phyloP scores from a whole-genome alignment of 1,140 invertebrate genomes.

The Pteromalus puparum region DNA sequence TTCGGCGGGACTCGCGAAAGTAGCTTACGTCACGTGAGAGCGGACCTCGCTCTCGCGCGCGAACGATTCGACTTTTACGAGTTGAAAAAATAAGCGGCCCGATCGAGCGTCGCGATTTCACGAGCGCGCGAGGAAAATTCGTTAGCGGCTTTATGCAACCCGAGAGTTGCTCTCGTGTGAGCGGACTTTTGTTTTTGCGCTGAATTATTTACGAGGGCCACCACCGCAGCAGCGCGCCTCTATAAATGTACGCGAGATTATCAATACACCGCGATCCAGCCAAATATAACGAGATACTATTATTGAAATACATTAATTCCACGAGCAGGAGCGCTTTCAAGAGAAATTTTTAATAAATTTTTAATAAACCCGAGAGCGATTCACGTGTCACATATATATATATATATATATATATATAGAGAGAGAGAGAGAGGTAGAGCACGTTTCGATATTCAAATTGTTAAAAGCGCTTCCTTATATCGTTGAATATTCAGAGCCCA shows the following conservation, averaged over 20 bases:
- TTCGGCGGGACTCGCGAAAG: conserved; percentile 7
- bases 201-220: conserved; percentile 1
- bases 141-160: neutral
- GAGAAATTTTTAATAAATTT: neutral
- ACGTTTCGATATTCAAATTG: neutral
- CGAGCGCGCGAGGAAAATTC: neutral
- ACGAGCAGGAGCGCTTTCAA: no score
- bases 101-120: conserved; percentile 16
- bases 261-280: neutral
- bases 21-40: conserved; percentile 19
- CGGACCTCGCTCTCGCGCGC: no score
- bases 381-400: neutral
- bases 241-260: neutral
- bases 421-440: no score
- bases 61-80: conserved; percentile 8
- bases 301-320: neutral
- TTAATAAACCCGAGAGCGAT: neutral
- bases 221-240: no score
- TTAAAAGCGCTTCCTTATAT: neutral
- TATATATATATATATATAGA: no score
- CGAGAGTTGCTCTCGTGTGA: neutral
- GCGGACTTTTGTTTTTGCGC: neutral
- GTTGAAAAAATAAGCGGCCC: neutral
- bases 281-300: neutral
- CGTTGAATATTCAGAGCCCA: neutral